Evolutionary conservation across 2,888 invertebrate species (phyloP).

Genomic region (Arenicola marina): DNA sequence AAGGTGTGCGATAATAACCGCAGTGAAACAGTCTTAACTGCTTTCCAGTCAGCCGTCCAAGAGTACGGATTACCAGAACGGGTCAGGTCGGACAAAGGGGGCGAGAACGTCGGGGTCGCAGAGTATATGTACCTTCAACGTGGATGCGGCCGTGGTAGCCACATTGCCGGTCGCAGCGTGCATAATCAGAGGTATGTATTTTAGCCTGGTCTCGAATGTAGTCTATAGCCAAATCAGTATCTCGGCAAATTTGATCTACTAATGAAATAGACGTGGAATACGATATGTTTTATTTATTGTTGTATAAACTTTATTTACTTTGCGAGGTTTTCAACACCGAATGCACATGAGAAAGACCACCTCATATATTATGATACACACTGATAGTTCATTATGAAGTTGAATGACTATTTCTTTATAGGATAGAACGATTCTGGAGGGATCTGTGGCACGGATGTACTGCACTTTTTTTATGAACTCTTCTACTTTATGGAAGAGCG

Average conservation of each 20-base stretch:
- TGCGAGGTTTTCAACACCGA: too few species aligned
- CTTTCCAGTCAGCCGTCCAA: neutral
- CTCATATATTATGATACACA: too few species aligned
- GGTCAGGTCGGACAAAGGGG: slow-evolving; percentile 10
- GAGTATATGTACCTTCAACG: neutral
- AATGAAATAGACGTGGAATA: too few species aligned
- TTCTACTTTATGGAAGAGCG: neutral
- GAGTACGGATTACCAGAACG: slow-evolving; percentile 5
- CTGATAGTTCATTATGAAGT: too few species aligned
- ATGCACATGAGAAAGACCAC: too few species aligned
- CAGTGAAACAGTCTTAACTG: neutral
- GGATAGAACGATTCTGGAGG: neutral
- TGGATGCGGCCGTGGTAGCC: neutral
- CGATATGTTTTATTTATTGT: too few species aligned
- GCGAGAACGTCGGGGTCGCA: slow-evolving; percentile 3
- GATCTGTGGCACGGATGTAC: neutral
- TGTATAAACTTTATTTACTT: too few species aligned
- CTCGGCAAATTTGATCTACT: too few species aligned
- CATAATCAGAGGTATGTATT: slow-evolving; percentile 5
- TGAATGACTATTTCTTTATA: too few species aligned
- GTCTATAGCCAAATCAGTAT: neutral
- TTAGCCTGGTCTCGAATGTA: neutral
- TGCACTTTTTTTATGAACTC: neutral
- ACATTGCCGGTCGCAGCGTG: neutral
- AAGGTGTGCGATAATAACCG: neutral